phyloP scores from a whole-genome alignment of 1,140 invertebrate species.

The Chionoecetes opilio region DNA sequence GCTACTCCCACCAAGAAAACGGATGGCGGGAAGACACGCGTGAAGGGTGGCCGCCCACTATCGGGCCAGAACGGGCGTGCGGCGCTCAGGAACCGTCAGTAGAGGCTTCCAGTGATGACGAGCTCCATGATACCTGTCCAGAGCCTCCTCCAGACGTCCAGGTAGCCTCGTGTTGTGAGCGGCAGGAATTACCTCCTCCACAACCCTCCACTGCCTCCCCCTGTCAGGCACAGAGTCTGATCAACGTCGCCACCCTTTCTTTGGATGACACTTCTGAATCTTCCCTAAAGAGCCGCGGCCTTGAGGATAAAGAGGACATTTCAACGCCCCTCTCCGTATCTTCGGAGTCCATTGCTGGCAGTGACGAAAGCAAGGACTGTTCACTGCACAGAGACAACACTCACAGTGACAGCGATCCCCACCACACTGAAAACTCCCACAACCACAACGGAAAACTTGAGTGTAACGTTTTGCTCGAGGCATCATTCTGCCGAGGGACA shows the following conservation, averaged over 20 bases:
- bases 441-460: background rate
- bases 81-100: background rate
- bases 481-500: background rate
- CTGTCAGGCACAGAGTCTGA: background rate
- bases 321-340: background rate
- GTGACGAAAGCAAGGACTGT: background rate
- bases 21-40: background rate
- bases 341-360: background rate
- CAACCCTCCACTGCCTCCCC: background rate
- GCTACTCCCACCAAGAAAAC: slow-evolving; percentile 48
- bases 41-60: background rate
- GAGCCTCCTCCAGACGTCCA: background rate
- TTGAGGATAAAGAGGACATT: background rate
- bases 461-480: background rate
- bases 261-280: background rate
- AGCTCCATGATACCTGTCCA: background rate
- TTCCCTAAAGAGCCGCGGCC: background rate
- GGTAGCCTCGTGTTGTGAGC: background rate
- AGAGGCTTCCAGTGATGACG: background rate
- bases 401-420: background rate
- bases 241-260: background rate
- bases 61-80: background rate
- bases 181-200: background rate
- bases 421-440: background rate
- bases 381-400: background rate